phyloP scores from a whole-genome alignment of 2,113 vertebrate genomes.

The Cygnus atratus region DNA sequence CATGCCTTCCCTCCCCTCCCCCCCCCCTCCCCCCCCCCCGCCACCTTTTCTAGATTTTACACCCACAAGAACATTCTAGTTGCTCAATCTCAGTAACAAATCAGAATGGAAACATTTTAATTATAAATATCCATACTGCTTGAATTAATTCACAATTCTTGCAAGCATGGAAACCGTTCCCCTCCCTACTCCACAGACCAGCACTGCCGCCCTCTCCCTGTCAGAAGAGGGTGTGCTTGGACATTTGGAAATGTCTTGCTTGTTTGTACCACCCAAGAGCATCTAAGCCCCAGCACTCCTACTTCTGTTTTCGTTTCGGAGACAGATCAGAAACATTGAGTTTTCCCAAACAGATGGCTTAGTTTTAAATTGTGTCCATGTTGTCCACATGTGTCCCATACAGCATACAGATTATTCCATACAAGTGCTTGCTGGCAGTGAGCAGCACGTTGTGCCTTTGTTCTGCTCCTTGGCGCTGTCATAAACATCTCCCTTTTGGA shows the following conservation, averaged over 20 bases:
- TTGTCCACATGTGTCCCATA: rapidly evolving
- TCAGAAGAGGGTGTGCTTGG: neutral
- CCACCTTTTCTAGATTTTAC: neutral
- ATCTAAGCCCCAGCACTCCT: neutral
- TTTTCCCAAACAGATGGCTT: slow-evolving; percentile 19
- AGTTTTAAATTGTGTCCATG: neutral
- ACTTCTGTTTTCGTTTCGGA: neutral
- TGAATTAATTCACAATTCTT: neutral
- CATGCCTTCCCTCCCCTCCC: rapidly evolving
- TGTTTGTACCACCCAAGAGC: neutral
- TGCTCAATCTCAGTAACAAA: neutral
- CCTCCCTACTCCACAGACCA: rapidly evolving
- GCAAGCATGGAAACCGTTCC: neutral
- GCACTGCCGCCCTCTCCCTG: neutral
- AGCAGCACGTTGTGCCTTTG: neutral
- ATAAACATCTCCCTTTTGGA: neutral
- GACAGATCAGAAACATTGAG: neutral
- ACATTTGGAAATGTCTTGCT: neutral
- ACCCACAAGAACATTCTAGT: neutral
- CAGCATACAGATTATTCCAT: rapidly evolving
- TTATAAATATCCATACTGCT: neutral
- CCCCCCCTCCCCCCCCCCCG: too few species aligned
- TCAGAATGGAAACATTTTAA: neutral
- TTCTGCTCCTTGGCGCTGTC: neutral
- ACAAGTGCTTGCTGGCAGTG: neutral